Base-by-base conservation (phyloP, 1,140 invertebrate species). In the Heliconius eleuchia region DNA sequence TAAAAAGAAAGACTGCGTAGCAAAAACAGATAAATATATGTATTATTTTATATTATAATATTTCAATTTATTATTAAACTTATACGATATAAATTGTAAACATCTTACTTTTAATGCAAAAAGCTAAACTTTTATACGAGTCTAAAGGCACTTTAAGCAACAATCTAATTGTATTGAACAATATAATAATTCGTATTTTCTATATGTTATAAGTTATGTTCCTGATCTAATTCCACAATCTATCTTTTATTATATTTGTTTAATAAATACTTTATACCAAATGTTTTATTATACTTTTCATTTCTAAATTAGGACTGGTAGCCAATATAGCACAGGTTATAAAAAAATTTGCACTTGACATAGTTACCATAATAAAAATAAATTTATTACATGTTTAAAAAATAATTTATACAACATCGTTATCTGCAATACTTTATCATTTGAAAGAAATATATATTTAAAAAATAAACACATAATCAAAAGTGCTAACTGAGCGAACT, bases 401-500 rank as follows among this genome's bases (percentile, higher is more conserved):
- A 23, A 57, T 46, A 46, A 46, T 13, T 11, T 3, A 46, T 46
- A 52, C 18, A 52, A 16, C 3, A 46, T 16, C 42, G 42, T 46
- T 46, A 46, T 3, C 42, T 8, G 7, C 2, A 19, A 52, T 6
- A 52, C 50, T 52, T 19, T 52, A 52, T 52, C 5, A 23, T 3
- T 60, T n/a, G 19, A 60, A 23, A 23, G 23, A n/a, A 27, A 23
- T 18, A 19, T 18, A 19, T 16, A 55, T 5, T 46, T 16, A 66
- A 66, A 30, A 66, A 13, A 27, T 30, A 57, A 66, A 57, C 11
- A 23, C 60, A 66, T 30, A 66, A 30, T 66, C 60, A 66, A 66
- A 66, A 66, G 60, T 66, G 60, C 60, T 66, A 66, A 66, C 27
- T 30, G 60, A 66, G 60, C 60, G 30, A 66, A 23, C n/a, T 57